phyloP scores from a whole-genome alignment of 1,140 invertebrate genomes.

The Schlechtendalia chinensis region DNA sequence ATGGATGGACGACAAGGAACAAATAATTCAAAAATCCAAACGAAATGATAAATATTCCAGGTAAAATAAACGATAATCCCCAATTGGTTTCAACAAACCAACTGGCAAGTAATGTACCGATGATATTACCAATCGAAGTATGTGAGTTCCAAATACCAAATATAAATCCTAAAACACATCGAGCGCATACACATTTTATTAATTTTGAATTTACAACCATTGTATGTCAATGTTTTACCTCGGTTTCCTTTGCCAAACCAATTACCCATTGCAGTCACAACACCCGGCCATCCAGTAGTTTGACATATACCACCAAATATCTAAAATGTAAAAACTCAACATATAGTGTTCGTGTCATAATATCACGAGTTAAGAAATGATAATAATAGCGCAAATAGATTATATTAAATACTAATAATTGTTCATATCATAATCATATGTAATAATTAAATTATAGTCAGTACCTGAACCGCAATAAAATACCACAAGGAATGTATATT shows the following conservation, averaged over 20 bases:
- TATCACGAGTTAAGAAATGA: too few relatives aligned
- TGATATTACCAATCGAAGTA: slow-evolving; percentile 91
- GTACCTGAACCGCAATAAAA: slow-evolving; percentile 83
- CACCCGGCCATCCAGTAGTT: slow-evolving; percentile 90
- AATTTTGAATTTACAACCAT: background rate
- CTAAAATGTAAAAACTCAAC: slow-evolving; percentile 57
- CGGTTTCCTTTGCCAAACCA: slow-evolving; percentile 92
- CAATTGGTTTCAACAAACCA: slow-evolving; percentile 82
- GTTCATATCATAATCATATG: background rate
- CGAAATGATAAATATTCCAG: slow-evolving; percentile 78
- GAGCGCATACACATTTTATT: background rate
- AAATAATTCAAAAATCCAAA: slow-evolving; percentile 81
- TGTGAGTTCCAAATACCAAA: slow-evolving; percentile 97
- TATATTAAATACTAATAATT: background rate
- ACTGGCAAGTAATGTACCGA: slow-evolving; percentile 82
- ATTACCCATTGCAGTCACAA: slow-evolving; percentile 88
- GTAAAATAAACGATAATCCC: slow-evolving; percentile 89
- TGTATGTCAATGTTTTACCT: slow-evolving; percentile 56
- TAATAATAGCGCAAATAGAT: too few relatives aligned
- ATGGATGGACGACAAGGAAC: slow-evolving; percentile 78
- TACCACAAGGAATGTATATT: slow-evolving; percentile 82
- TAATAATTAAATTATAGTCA: background rate
- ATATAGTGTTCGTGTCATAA: too few relatives aligned
- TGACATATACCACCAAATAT: slow-evolving; percentile 80
- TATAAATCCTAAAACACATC: slow-evolving; percentile 68